phyloP scores from a whole-genome alignment of 1,140 invertebrate genomes.

The Yoshiicerus persimilis region DNA sequence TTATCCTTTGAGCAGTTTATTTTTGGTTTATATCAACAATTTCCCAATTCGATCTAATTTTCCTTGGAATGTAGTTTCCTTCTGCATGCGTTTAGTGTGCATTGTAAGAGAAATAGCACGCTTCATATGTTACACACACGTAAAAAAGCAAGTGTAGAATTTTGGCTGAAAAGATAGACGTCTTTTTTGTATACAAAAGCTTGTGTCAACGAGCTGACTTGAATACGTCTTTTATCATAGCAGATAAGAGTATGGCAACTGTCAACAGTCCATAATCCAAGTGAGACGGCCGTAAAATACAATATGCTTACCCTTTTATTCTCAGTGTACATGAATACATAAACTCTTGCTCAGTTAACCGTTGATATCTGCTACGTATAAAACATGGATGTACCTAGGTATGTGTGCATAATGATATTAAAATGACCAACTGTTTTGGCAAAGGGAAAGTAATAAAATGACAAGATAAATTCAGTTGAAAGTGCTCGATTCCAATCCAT shows the following conservation, averaged over 20 bases:
- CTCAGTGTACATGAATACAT: not conserved
- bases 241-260: not conserved
- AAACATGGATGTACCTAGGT: not conserved
- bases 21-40: not conserved
- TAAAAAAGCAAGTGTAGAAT: no score
- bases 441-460: not conserved
- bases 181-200: no score
- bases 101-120: not conserved
- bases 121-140: no score
- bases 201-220: no score
- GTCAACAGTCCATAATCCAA: not conserved
- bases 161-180: no score
- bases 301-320: not conserved
- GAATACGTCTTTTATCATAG: not conserved
- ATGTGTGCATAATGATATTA: not conserved
- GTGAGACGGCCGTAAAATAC: not conserved
- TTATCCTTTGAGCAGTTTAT: not conserved
- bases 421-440: not conserved
- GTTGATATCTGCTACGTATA: not conserved
- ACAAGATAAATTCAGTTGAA: not conserved
- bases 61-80: not conserved
- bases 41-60: not conserved
- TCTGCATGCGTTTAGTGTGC: no score
- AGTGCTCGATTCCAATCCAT: not conserved
- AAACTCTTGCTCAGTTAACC: not conserved